A percentile compares a stretch with the other conserved stretches of the same genome.
Evolutionary conservation across 2,888 invertebrate species (phyloP).

Genomic region (Teinopalpus imperialis): DNA sequence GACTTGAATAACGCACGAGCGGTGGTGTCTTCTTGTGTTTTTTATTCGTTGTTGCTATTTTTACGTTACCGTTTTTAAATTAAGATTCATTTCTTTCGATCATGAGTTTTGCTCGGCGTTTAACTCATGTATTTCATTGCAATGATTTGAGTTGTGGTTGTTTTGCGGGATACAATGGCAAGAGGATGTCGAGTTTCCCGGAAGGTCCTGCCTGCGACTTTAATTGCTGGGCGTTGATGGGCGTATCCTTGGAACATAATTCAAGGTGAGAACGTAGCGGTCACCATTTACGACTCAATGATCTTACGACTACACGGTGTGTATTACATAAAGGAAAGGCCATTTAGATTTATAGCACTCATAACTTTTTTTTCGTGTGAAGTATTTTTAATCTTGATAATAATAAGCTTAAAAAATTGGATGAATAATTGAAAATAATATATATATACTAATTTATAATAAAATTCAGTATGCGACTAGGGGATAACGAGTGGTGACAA

Average conservation of each 20-base stretch:
- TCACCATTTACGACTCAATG: slow-evolving; percentile 8
- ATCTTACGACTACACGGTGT: no score
- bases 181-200: slow-evolving; percentile 50
- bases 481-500: no score
- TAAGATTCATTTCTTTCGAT: slow-evolving; percentile 23
- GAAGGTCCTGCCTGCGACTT: slow-evolving; percentile 60
- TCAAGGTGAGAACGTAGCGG: slow-evolving; percentile 42
- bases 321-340: no score
- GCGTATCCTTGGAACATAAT: slow-evolving; percentile 48
- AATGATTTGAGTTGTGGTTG: slow-evolving; percentile 12
- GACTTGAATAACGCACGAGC: slow-evolving; percentile 22
- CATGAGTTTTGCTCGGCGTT: slow-evolving; percentile 15
- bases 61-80: slow-evolving; percentile 19
- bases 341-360: no score
- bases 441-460: no score
- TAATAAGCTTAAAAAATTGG: no score
- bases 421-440: no score
- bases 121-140: slow-evolving; percentile 17
- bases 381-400: no score
- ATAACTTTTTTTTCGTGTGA: no score
- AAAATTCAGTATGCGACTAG: no score
- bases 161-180: slow-evolving; percentile 15
- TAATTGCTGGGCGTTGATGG: slow-evolving; percentile 55
- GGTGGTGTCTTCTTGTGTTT: slow-evolving; percentile 11
- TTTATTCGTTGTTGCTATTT: slow-evolving; percentile 16